Evolutionary conservation across 1,140 invertebrate species (phyloP).

Genomic region (Phortica variegata): DNA sequence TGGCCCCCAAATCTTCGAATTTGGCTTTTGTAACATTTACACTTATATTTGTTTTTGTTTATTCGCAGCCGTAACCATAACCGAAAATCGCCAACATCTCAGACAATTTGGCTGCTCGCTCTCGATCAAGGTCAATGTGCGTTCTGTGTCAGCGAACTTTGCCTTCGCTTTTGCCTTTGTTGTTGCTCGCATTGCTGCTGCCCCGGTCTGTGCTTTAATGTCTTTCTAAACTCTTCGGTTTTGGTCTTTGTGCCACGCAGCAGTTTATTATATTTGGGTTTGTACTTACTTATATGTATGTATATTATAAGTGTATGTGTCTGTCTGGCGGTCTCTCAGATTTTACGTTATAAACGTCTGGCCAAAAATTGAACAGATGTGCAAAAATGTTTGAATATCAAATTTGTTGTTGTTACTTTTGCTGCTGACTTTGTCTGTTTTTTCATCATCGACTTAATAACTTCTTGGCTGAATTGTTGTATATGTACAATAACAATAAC

Average conservation of each 20-base stretch:
- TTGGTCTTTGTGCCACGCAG: conserved; percentile 3
- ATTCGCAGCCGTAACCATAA: conserved; percentile 12
- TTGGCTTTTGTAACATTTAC: too few relatives aligned
- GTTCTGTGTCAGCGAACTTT: conserved; percentile 51
- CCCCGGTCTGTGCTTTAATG: not conserved
- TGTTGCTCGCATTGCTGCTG: conserved; percentile 20
- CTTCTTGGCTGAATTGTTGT: conserved; percentile 15
- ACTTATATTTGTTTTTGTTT: too few relatives aligned
- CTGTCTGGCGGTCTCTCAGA: too few relatives aligned
- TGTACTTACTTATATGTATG: conserved; percentile 39
- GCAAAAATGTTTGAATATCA: conserved; percentile 42
- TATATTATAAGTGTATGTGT: too few relatives aligned
- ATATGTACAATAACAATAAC: too few relatives aligned
- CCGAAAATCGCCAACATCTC: conserved; percentile 27
- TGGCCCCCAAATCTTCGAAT: too few relatives aligned
- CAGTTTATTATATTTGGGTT: conserved; percentile 44
- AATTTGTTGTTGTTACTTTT: conserved; percentile 10
- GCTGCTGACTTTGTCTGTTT: conserved; percentile 4
- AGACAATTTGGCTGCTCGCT: conserved; percentile 1
- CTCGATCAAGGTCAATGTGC: conserved; percentile 51
- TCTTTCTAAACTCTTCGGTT: conserved; percentile 8
- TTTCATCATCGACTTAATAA: conserved; percentile 23
- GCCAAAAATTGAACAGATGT: conserved; percentile 43
- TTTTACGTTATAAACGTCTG: too few relatives aligned
- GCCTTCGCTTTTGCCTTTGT: conserved; percentile 18